phyloP scores from a whole-genome alignment of 1,140 invertebrate genomes.

The Sesamia nonagrioides region DNA sequence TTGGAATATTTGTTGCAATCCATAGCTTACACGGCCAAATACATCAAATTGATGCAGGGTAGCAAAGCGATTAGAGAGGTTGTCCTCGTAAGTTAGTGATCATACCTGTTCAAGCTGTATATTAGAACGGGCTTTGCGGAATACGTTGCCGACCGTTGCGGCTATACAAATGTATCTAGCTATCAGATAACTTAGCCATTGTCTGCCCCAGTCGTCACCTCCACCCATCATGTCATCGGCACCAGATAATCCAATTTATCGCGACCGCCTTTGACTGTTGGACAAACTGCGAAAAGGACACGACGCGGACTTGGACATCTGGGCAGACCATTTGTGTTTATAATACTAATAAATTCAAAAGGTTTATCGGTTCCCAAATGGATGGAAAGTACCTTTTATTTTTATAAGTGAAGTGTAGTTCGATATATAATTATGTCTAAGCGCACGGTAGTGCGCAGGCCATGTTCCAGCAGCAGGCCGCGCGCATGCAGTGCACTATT shows the following conservation, averaged over 20 bases:
- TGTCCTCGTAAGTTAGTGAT: background rate
- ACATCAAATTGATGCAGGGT: no score
- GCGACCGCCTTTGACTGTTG: conserved; percentile 27
- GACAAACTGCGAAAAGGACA: conserved; percentile 17
- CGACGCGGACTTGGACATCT: background rate
- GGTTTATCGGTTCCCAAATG: conserved; percentile 12
- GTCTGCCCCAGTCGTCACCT: conserved; percentile 24
- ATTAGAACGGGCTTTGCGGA: background rate
- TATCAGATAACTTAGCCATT: conserved; percentile 29
- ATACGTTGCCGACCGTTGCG: background rate
- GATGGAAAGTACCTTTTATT: background rate
- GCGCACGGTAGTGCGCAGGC: no score
- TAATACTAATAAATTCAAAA: conserved; percentile 18
- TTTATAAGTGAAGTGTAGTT: background rate
- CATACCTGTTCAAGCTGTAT: background rate
- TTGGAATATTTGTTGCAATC: no score
- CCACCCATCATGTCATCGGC: conserved; percentile 50
- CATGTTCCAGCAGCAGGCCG: no score
- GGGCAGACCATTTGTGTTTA: conserved; percentile 3
- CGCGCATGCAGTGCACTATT: no score
- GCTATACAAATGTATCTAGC: conserved; percentile 10
- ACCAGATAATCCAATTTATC: conserved; percentile 56
- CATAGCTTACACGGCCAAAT: no score
- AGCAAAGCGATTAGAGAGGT: background rate
- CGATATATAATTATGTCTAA: background rate